Percentiles rank a stretch among this genome's conserved stretches.
Conservation (phyloP, 1,140 invertebrate species). For the Nomia melanderi region DNA sequence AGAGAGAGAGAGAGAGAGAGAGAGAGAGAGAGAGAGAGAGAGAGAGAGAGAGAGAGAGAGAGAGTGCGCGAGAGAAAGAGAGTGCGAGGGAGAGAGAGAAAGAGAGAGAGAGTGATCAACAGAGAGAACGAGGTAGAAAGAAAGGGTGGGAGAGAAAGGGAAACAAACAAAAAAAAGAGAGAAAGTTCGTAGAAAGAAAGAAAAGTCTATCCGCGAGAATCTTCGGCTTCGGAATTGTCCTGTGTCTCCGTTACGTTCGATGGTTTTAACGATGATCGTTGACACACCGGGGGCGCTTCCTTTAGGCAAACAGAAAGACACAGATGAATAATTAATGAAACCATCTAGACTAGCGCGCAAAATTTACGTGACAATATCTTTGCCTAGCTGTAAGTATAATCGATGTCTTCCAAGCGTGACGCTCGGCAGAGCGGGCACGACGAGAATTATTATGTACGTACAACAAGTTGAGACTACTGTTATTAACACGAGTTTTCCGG, state of each 20-base stretch:
- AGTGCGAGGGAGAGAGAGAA: no score
- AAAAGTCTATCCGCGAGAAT: constrained; percentile 15
- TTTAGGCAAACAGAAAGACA: constrained; percentile 23
- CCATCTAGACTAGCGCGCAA: constrained; percentile 43
- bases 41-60: no score
- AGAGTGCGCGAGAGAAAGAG: background rate
- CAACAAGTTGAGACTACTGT: constrained; percentile 64
- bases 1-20: no score
- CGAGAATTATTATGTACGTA: constrained; percentile 42
- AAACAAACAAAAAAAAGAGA: background rate
- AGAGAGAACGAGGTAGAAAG: no score
- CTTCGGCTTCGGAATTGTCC: constrained; percentile 17
- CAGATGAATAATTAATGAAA: no score
- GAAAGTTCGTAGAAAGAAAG: background rate
- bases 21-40: no score
- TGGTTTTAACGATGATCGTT: constrained; percentile 5
- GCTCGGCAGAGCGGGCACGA: constrained; percentile 21
- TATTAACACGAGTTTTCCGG: constrained; percentile 63
- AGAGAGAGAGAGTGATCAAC: no score
- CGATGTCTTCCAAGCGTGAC: constrained; percentile 53
- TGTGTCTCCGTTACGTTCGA: constrained; percentile 16
- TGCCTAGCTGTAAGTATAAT: constrained; percentile 28
- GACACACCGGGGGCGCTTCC: constrained; percentile 35
- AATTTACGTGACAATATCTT: constrained; percentile 52
- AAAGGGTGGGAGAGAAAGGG: no score